Base-by-base conservation (phyloP, 2,888 invertebrate genomes). In the Leptinotarsa tumamoca region DNA sequence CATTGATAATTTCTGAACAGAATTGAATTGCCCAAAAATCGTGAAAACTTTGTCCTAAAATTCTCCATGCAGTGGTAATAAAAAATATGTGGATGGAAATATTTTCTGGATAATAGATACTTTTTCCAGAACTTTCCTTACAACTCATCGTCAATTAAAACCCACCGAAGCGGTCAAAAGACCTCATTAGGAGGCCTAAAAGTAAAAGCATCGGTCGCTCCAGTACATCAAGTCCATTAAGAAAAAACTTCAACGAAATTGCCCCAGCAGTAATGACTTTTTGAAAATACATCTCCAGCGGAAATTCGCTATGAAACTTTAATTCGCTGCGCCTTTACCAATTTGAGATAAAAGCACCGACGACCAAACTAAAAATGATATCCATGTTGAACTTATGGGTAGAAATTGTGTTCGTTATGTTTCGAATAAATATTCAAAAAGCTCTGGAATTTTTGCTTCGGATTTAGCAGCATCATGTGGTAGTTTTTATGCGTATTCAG, bases 301-400 rank as follows among this genome's bases (percentile, higher is more conserved):
- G 54, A 18, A 54, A 54, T 54, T 18, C 18, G 17, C 54, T 54
- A 54, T 54, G 54, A 54, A 54, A 54, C 54, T 54, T 54, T 54
- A 54, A 54, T 54, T 18, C 18, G 3, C 18, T 54, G 5, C 7
- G n/a, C 18, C 54, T 18, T 54, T 54, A 18, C 54, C 54, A 54
- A 54, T 54, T 18, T 54, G 54, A 54, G 18, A 18, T 54, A 54
- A 54, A 54, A 18, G 54, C 1, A 18, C 5, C 18, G 54, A 18
- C 54, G 7, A 14, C 18, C 18, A 18, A 5, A 54, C 18, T 18
- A 18, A 54, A 54, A 54, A 54, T 18, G 18, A n/a, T 54, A 10
- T 54, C 54, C 54, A 18, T 14, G 54, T 18, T 54, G 54, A 18
- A 54, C 17, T n/a, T 54, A 54, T 54, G 54, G 21, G 54, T 3